Conservation (phyloP, 2,888 invertebrate species). For the Clistopyga incitator region DNA sequence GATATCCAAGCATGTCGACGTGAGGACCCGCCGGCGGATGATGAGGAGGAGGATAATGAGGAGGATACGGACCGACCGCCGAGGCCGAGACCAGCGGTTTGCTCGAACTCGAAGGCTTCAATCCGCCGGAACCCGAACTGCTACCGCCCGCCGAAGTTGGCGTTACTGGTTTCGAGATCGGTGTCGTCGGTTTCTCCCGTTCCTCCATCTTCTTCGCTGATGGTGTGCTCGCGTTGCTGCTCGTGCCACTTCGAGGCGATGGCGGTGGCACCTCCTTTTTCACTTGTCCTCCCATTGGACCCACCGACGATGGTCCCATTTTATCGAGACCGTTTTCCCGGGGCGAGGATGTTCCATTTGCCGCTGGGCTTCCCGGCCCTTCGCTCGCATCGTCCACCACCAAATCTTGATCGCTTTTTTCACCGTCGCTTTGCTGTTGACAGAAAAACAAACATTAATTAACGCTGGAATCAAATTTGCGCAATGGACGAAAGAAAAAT, state of each 20-base stretch:
- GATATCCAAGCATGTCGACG: conserved; percentile 84
- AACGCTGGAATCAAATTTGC: neutral
- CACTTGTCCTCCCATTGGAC: conserved; percentile 78
- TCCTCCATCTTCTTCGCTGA: conserved; percentile 93
- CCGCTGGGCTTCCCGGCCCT: conserved; percentile 92
- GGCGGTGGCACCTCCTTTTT: conserved; percentile 88
- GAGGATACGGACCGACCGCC: conserved; percentile 82
- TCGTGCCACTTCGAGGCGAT: conserved; percentile 89
- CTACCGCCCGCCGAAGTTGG: conserved; percentile 90
- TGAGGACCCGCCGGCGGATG: conserved; percentile 83
- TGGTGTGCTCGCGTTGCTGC: conserved; percentile 95
- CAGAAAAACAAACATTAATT: conserved; percentile 25
- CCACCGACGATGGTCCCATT: conserved; percentile 84
- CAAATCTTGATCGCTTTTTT: conserved; percentile 95
- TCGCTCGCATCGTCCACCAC: conserved; percentile 98
- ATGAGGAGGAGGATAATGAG: conserved; percentile 83
- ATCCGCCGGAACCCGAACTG: conserved; percentile 84
- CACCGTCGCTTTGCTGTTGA: conserved; percentile 91
- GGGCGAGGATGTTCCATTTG: conserved; percentile 95
- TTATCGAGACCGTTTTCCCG: conserved; percentile 94
- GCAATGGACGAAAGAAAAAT: too few species aligned
- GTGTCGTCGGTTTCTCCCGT: conserved; percentile 94
- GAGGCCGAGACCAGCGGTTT: conserved; percentile 83
- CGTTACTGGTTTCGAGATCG: conserved; percentile 95
- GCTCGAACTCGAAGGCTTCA: conserved; percentile 86